Evolutionary conservation across 2,888 invertebrate genomes (phyloP).

Genomic region (Yponomeuta plumbellus): DNA sequence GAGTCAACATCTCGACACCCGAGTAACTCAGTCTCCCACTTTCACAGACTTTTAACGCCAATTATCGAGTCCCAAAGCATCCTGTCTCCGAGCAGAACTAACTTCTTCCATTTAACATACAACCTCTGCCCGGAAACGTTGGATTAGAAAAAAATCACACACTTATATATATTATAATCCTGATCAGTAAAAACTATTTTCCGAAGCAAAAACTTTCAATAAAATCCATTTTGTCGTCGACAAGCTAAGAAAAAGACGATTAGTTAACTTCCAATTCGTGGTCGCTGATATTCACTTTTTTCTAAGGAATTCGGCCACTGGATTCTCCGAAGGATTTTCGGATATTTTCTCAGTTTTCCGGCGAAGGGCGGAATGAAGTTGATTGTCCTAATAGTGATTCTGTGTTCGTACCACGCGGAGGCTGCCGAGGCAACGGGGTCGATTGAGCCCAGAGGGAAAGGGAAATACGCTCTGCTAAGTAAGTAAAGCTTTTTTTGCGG

Average conservation of each 20-base stretch:
- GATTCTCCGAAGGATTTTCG: not conserved
- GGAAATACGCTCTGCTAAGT: conserved; percentile 4
- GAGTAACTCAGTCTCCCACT: not conserved
- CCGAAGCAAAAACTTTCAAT: not conserved
- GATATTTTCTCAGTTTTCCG: not conserved
- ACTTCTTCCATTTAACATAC: not conserved
- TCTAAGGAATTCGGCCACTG: not conserved
- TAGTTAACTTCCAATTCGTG: not conserved
- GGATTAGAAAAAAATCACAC: not conserved
- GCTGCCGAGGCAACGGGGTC: not conserved
- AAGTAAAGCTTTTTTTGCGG: not conserved
- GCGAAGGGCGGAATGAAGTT: not conserved
- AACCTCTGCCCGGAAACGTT: not conserved
- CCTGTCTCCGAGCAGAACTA: not conserved
- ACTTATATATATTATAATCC: not conserved
- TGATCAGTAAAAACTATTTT: not conserved
- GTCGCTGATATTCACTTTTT: not conserved
- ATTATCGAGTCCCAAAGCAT: not conserved
- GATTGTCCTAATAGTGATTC: not conserved
- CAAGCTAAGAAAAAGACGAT: too few species aligned
- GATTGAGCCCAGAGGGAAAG: not conserved
- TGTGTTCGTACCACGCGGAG: not conserved
- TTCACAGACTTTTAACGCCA: not conserved
- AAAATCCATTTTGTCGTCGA: not conserved
- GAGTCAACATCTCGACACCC: not conserved